phyloP scores from a whole-genome alignment of 2,888 invertebrate species.

The Cacoxenus indagator region DNA sequence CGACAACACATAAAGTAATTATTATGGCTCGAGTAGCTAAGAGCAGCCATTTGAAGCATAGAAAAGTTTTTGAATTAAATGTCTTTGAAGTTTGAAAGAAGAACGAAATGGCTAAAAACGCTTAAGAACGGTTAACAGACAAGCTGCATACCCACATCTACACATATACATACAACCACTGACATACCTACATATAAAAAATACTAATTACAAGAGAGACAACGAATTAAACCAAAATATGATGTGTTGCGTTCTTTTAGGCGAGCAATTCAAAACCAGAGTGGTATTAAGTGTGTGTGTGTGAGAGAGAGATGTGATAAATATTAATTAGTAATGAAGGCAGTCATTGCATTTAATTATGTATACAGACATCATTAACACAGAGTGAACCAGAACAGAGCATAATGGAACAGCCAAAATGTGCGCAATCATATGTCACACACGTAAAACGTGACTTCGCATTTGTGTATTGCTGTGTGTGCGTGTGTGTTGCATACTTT shows the following conservation, averaged over 20 bases:
- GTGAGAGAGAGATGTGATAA: constrained; percentile 7
- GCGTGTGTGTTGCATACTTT: background rate
- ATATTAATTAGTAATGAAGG: background rate
- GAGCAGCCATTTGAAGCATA: background rate
- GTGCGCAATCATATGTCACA: background rate
- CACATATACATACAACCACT: background rate
- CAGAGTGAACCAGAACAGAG: background rate
- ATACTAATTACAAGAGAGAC: constrained; percentile 9
- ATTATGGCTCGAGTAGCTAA: background rate
- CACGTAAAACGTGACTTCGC: background rate
- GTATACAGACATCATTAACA: background rate
- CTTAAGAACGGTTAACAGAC: too few species aligned
- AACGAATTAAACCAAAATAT: constrained; percentile 1
- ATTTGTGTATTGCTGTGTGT: background rate
- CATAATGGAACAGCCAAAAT: background rate
- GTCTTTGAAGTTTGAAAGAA: too few species aligned
- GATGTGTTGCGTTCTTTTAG: background rate
- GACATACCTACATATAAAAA: background rate
- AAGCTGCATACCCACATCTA: too few species aligned
- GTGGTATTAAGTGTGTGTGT: too few species aligned
- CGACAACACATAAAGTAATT: constrained; percentile 9
- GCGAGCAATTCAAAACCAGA: too few species aligned
- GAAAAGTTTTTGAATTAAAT: constrained; percentile 1
- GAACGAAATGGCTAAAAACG: too few species aligned
- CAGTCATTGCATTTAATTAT: background rate